Base-by-base conservation (phyloP, 64 coral and sea anemone species). In the Acropora tenuis region DNA sequence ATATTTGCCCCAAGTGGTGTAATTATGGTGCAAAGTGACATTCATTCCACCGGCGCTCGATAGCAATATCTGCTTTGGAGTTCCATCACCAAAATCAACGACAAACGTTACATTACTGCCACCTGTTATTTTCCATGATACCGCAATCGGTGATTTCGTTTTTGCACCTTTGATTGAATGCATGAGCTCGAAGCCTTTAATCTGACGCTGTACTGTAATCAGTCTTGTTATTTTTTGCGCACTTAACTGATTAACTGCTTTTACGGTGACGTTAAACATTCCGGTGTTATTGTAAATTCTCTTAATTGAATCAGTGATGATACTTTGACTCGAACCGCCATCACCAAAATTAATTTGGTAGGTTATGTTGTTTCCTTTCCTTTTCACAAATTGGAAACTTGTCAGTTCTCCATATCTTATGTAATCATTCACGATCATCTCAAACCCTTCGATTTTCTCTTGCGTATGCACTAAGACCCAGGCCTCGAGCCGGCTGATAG, bases 191-290 rank as follows among this genome's bases (percentile, higher is more conserved):
- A 96, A 50, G 48, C 88, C 92, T 78, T 90, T 71, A 52, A 96
- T 94, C 67, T 47, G 87, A 19, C 69, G 80, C 78, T 90, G 95
- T 30, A 87, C 83, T 11, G 81, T 67, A 5, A 96, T 77, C 43
- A 7, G 49, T 78, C 94, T 93, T 18, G 45, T n/a, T 5, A 78
- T 30, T 15, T 67, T 82, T 16, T 91, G 12, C 4, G n/a, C n/a
- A 69, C 78, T 76, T 47, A 96, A 50, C 42, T 96, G 95, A 84
- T 96, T 96, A 53, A 80, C 90, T 9, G 95, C 95, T 68, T 71
- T 76, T 4, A 83, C 47, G 1, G 65, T 87, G 6, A 94, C 77
- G 8, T 47, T 90, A 57, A 60, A 86, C 42, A 90, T 41, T 4
- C 82, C 76, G 8, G 49, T 13, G 11, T 48, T 75, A 42, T 67